A percentile compares a stretch with the other conserved stretches of the same genome.
These are phyloP conservation scores for Antrozous pallidus DNA, from an alignment of 2,797 vertebrate species.

Conservation along the genomic window DNA sequence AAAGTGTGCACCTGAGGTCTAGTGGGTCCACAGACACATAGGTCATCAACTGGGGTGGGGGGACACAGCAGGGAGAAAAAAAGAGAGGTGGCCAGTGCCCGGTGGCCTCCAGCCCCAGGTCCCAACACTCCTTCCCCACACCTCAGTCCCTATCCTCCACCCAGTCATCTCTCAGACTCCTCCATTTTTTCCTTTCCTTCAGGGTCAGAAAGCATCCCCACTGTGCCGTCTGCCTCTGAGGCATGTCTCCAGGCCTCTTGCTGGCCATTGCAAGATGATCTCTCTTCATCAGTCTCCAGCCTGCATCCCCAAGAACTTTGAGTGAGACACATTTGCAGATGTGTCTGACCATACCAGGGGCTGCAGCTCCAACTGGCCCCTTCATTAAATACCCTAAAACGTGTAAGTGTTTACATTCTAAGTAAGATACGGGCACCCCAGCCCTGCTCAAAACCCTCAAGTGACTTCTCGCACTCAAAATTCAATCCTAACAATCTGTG, in stretches of 20 bases:
- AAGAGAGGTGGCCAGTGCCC: neutral
- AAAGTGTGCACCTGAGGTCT: neutral
- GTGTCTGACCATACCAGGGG: too few relatives aligned
- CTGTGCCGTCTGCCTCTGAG: rapidly evolving
- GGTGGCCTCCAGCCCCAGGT: rapidly evolving
- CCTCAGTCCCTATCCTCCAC: neutral
- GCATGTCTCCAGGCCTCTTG: neutral
- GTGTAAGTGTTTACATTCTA: neutral
- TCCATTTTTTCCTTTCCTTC: neutral
- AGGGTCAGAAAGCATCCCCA: neutral
- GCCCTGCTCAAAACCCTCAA: neutral
- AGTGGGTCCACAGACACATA: rapidly evolving
- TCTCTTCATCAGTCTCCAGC: neutral
- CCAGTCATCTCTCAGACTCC: neutral
- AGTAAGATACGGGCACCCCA: neutral
- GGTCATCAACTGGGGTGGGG: neutral
- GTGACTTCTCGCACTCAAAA: neutral
- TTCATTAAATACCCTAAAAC: neutral
- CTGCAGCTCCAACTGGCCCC: neutral
- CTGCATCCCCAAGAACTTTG: neutral
- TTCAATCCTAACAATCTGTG: too few relatives aligned
- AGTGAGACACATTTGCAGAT: neutral
- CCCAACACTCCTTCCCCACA: too few relatives aligned
- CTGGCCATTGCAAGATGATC: neutral
- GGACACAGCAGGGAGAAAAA: neutral